A percentile compares a stretch with the other conserved stretches of the same genome.
These are phyloP conservation scores for Bungarus multicinctus DNA, from an alignment of 2,113 vertebrate species.

Conservation along the genomic window DNA sequence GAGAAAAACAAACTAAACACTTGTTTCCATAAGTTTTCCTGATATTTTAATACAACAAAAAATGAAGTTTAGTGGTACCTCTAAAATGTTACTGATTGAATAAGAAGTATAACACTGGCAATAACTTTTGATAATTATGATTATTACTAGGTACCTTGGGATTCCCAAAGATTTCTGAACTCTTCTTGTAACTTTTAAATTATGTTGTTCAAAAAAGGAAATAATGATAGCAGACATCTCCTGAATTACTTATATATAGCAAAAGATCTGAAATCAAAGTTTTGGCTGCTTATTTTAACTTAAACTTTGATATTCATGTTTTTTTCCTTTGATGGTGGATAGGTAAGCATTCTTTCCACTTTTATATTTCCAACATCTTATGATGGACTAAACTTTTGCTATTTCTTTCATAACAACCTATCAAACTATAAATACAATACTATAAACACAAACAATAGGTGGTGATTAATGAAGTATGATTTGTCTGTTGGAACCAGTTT, in stretches of 20 bases:
- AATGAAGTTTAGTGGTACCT: not conserved
- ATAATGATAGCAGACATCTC: not conserved
- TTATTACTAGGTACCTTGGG: not conserved
- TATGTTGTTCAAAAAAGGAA: not conserved
- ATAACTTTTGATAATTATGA: not conserved
- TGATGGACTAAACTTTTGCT: not conserved
- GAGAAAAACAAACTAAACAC: not conserved
- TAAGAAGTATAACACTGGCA: not conserved
- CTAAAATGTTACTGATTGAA: conserved; percentile 9
- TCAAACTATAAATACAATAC: not conserved
- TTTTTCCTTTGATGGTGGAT: not conserved
- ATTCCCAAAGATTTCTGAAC: not conserved
- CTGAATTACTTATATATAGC: not conserved
- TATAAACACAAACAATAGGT: not conserved
- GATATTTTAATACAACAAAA: not conserved
- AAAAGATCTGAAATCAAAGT: not conserved
- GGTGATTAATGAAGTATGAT: not conserved
- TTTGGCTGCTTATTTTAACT: not conserved
- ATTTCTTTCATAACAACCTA: not conserved
- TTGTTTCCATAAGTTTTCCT: not conserved
- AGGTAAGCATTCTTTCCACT: not conserved
- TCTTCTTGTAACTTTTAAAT: not conserved
- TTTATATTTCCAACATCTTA: not conserved
- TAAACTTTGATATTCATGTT: not conserved
- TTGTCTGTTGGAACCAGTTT: not conserved